These are phyloP conservation scores for Cotesia chilonis DNA, from an alignment of 1,140 invertebrate species.

Conservation along the genomic window DNA sequence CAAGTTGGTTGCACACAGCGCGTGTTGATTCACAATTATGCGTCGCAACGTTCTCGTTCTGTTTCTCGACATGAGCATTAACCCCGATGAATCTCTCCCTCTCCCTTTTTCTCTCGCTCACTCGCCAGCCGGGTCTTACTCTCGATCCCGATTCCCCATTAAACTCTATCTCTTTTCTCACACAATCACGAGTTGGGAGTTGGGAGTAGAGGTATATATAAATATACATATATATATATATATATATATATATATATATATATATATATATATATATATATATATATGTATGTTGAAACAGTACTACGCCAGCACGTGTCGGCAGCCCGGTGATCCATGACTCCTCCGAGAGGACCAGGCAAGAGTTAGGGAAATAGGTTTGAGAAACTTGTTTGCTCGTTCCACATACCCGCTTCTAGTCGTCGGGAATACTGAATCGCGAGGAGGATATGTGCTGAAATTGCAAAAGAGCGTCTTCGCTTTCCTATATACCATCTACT, in stretches of 20 bases:
- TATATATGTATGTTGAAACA: constrained; percentile 22
- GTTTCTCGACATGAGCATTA: constrained; percentile 25
- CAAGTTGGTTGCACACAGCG: constrained; percentile 55
- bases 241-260: too few species aligned
- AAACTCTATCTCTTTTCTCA: neutral
- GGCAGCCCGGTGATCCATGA: constrained; percentile 62
- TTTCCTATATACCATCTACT: neutral
- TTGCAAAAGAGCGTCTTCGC: constrained; percentile 47
- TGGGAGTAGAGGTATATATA: too few species aligned
- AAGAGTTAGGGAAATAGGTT: constrained; percentile 65
- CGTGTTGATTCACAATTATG: constrained; percentile 67
- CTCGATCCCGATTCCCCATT: neutral
- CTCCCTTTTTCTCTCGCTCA: neutral
- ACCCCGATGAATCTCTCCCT: constrained; percentile 4
- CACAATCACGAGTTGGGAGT: constrained; percentile 13
- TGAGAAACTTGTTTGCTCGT: constrained; percentile 63
- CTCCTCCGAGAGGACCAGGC: constrained; percentile 57
- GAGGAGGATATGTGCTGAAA: constrained; percentile 49
- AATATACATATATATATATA: too few species aligned
- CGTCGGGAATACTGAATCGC: constrained; percentile 60
- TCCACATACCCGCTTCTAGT: constrained; percentile 46
- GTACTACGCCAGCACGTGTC: constrained; percentile 45
- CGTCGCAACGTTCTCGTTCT: constrained; percentile 57
- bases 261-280: neutral
- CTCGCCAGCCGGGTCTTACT: too few species aligned